Percentiles rank a stretch among this genome's conserved stretches.
Conservation (phyloP, 35 echinoderm and acorn worm genomes). For the Eucidaris tribuloides region DNA sequence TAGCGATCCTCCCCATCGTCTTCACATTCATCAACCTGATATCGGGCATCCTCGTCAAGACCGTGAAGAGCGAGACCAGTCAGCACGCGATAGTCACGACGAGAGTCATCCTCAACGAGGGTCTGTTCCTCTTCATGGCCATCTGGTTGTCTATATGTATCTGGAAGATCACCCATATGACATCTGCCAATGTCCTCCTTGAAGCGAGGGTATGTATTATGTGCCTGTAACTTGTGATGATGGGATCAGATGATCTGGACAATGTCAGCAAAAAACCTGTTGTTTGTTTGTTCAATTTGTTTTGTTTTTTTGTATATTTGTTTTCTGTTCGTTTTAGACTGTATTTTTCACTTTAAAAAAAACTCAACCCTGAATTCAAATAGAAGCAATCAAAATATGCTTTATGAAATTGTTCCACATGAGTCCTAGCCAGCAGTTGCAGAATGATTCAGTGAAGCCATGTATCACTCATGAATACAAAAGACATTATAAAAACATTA, state of each 20-base stretch:
- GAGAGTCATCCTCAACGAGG: conserved; percentile 72
- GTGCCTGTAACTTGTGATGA: neutral
- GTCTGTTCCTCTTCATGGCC: conserved; percentile 64
- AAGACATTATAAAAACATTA: too few species aligned
- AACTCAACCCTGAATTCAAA: too few species aligned
- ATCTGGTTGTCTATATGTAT: conserved; percentile 72
- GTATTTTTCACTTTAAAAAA: too few species aligned
- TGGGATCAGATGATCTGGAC: neutral
- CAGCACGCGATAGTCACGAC: conserved; percentile 9
- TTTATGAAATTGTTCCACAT: too few species aligned
- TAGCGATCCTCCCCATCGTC: conserved; percentile 31
- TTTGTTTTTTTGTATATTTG: too few species aligned
- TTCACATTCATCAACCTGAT: conserved; percentile 65
- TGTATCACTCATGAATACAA: too few species aligned
- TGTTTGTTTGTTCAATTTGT: too few species aligned
- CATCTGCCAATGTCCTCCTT: conserved; percentile 83
- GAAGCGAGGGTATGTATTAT: conserved; percentile 84
- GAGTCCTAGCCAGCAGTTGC: too few species aligned
- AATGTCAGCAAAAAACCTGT: too few species aligned
- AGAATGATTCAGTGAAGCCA: too few species aligned
- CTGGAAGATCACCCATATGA: conserved; percentile 92
- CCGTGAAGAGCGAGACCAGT: neutral
- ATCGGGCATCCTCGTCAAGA: conserved; percentile 45
- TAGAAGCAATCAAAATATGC: too few species aligned
- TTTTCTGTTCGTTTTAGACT: too few species aligned